A percentile compares a stretch with the other conserved stretches of the same genome.
Evolutionary conservation across 2,797 vertebrate genomes (phyloP).

Genomic region (Cossypha heuglini): DNA sequence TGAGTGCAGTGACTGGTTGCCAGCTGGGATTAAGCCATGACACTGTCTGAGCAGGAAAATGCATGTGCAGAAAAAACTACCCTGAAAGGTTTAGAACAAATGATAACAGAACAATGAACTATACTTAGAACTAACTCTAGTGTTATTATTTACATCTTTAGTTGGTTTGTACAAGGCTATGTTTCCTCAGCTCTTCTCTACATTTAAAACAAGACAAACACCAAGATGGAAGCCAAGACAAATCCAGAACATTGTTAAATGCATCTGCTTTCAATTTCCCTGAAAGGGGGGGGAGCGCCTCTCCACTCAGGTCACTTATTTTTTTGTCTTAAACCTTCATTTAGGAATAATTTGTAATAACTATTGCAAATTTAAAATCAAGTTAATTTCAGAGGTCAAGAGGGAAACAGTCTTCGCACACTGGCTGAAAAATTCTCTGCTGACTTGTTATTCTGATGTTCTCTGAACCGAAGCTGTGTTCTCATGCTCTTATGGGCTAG

Average conservation of each 20-base stretch:
- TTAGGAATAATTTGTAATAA: not conserved
- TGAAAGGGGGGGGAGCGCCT: rapidly evolving
- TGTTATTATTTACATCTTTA: not conserved
- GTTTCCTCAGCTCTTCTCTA: not conserved
- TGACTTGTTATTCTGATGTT: not conserved
- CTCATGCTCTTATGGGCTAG: not conserved
- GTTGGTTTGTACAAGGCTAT: not conserved
- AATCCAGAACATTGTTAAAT: not conserved
- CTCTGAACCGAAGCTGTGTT: not conserved
- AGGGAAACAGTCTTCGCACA: not conserved
- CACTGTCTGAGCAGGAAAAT: not conserved
- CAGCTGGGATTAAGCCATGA: not conserved
- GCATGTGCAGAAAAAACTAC: not conserved
- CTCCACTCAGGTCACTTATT: not conserved
- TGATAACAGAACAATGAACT: not conserved
- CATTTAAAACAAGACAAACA: not conserved
- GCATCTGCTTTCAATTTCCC: not conserved
- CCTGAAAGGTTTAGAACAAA: not conserved
- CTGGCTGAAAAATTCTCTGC: not conserved
- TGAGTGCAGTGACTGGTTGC: not conserved
- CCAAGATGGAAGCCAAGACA: not conserved
- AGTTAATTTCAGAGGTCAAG: not conserved
- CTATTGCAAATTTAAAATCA: not conserved
- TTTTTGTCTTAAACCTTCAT: not conserved
- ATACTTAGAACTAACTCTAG: not conserved